Percentiles rank a stretch among this genome's conserved stretches.
These are phyloP conservation scores for Phenganax stokvisi DNA, from an alignment of 92 coral and sea anemone genomes.

Conservation along the genomic window DNA sequence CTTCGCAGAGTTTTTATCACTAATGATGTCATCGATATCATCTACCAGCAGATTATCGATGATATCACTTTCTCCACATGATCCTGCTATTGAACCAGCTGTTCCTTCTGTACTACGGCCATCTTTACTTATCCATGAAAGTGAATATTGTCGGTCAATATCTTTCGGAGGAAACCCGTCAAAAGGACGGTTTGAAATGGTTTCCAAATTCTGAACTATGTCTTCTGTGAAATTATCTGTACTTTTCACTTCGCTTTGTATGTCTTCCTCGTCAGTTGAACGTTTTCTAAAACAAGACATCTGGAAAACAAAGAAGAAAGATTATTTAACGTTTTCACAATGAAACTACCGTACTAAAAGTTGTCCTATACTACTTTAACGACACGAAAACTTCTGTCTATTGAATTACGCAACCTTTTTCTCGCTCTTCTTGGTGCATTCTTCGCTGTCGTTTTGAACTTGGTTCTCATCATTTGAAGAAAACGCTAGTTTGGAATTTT, in stretches of 20 bases:
- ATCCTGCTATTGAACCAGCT: conserved; percentile 9
- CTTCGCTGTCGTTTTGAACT: not conserved
- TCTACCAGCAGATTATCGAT: conserved; percentile 3
- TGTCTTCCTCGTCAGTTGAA: not conserved
- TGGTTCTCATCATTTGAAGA: not conserved
- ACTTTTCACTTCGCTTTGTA: not conserved
- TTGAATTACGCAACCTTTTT: not conserved
- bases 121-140: conserved; percentile 3
- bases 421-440: not conserved
- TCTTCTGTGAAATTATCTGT: not conserved
- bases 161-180: not conserved
- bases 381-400: not conserved
- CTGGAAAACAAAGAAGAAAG: too few relatives aligned
- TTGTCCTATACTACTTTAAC: too few relatives aligned
- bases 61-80: conserved; percentile 2
- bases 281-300: too few relatives aligned
- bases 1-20: not conserved
- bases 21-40: not conserved
- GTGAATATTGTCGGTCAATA: not conserved
- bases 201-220: not conserved
- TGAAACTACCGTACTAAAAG: too few relatives aligned
- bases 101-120: conserved; percentile 29
- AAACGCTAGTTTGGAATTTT: not conserved
- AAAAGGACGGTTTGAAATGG: not conserved
- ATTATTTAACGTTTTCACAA: too few relatives aligned